Conservation (phyloP, 2,113 vertebrate species). For the Carollia perspicillata region DNA sequence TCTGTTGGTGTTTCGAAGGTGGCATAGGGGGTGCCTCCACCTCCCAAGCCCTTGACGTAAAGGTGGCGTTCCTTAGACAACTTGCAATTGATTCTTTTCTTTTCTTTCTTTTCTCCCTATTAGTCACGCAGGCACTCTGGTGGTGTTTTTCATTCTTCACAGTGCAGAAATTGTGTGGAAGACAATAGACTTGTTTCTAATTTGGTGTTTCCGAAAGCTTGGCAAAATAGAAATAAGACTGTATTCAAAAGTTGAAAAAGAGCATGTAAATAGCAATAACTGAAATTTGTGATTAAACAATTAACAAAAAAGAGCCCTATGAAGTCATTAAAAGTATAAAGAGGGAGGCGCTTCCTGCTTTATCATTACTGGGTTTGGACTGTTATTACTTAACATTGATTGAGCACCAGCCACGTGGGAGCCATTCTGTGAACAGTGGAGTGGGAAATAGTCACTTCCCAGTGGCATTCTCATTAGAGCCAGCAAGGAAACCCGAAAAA, state of each 20-base stretch:
- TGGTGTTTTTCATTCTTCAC: constrained; percentile 72
- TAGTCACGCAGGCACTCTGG: constrained; percentile 57
- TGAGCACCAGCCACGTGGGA: constrained; percentile 32
- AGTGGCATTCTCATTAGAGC: neutral
- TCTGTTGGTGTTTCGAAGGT: neutral
- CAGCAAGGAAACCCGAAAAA: neutral
- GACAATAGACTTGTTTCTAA: constrained; percentile 76
- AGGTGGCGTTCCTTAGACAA: constrained; percentile 57
- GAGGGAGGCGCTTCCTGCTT: constrained; percentile 67
- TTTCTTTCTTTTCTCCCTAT: neutral
- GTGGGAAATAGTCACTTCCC: neutral
- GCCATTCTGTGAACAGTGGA: neutral
- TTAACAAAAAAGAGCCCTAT: constrained; percentile 67
- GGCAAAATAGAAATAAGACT: constrained; percentile 71
- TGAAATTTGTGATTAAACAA: constrained; percentile 69
- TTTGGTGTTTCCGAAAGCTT: constrained; percentile 73
- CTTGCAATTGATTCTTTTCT: constrained; percentile 34
- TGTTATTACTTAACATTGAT: constrained; percentile 63
- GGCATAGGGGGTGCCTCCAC: neutral
- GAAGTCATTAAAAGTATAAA: constrained; percentile 75
- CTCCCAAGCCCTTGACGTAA: neutral
- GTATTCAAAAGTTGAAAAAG: constrained; percentile 72
- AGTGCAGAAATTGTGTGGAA: constrained; percentile 66
- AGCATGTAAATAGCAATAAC: constrained; percentile 68
- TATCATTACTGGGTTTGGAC: constrained; percentile 56